Conservation (phyloP, 1,140 invertebrate species). For the Drosophila subobscura region DNA sequence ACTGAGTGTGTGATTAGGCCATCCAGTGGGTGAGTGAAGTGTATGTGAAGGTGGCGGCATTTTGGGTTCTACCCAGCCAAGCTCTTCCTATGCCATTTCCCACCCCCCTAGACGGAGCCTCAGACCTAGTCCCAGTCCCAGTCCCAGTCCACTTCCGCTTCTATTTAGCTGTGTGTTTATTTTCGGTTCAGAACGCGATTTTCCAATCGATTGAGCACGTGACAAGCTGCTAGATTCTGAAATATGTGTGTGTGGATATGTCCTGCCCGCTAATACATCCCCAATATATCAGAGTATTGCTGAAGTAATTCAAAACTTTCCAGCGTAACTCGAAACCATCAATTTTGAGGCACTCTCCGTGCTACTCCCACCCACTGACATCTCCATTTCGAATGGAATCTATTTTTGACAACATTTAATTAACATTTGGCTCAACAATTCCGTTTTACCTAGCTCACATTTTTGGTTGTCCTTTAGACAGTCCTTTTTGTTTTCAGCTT, state of each 20-base stretch:
- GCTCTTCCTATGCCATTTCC: slow-evolving; percentile 20
- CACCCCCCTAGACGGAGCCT: not conserved
- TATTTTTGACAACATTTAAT: slow-evolving; percentile 78
- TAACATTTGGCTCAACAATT: slow-evolving; percentile 47
- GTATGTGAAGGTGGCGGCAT: slow-evolving; percentile 5
- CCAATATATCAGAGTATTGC: slow-evolving; percentile 20
- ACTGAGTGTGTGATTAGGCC: not conserved
- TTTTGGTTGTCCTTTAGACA: slow-evolving; percentile 30
- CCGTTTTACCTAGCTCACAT: slow-evolving; percentile 31
- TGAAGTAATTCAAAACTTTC: slow-evolving; percentile 49
- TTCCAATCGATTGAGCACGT: slow-evolving; percentile 81
- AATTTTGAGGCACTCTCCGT: slow-evolving; percentile 2
- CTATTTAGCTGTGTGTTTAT: slow-evolving; percentile 81
- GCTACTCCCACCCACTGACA: slow-evolving; percentile 1
- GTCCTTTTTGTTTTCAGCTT: slow-evolving; percentile 53
- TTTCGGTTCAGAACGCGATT: slow-evolving; percentile 80
- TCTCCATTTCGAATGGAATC: slow-evolving; percentile 46
- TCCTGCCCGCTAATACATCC: slow-evolving; percentile 14
- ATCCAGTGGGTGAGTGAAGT: not conserved
- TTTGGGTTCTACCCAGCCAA: slow-evolving; percentile 28
- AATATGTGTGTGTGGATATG: slow-evolving; percentile 42
- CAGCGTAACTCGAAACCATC: slow-evolving; percentile 53
- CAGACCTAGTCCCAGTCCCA: too few relatives aligned
- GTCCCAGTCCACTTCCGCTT: slow-evolving; percentile 58
- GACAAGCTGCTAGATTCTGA: slow-evolving; percentile 68